Base-by-base conservation (phyloP, 2,797 vertebrate species). In the Lagodon rhomboides region DNA sequence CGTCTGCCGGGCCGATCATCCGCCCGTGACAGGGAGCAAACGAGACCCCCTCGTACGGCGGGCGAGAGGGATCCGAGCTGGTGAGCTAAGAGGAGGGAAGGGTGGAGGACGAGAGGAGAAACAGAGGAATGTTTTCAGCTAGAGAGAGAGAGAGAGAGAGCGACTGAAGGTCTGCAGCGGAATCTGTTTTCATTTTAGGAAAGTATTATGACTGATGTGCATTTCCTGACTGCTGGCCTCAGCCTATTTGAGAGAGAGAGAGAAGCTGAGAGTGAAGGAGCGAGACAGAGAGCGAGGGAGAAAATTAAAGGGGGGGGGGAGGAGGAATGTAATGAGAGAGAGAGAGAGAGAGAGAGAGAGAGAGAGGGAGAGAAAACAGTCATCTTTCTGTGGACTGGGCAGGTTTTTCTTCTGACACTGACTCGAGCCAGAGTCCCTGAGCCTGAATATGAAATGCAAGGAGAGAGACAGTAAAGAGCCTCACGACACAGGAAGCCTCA, bases 111-210 rank as follows among this genome's bases (percentile, higher is more conserved):
- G 66, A 74, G 83, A 73, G 82, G 77, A 91, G 89, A 86, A 84
- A 87, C 80, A 76, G 76, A 89, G 91, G 87, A 93, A 93, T 91
- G 83, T 91, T 93, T 94, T 93, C 75, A 87, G 85, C 69, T 55
- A 34, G 61, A n/a, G 34, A 50, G 56, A 64, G 85, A 82, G 80
- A 43, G 78, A 56, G 73, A 75, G 79, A 44, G 75, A 69, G 85
- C 12, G 73, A 70, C 76, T 83, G 72, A 91, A 86, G 84, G 89
- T 91, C 87, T 92, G 91, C 84, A 94, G 87, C 75, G 54, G 89
- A 95, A 95, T 95, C 93, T 95, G 93, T 95, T 95, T 95, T 95
- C 91, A 87, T 94, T 95, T 96, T 94, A 94, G 94, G 93, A 95
- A 95, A 95, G 92, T 93, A 93, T 94, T 95, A 93, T 94, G 92